These are phyloP conservation scores for Mola mola DNA, from an alignment of 2,113 vertebrate species.

Conservation along the genomic window DNA sequence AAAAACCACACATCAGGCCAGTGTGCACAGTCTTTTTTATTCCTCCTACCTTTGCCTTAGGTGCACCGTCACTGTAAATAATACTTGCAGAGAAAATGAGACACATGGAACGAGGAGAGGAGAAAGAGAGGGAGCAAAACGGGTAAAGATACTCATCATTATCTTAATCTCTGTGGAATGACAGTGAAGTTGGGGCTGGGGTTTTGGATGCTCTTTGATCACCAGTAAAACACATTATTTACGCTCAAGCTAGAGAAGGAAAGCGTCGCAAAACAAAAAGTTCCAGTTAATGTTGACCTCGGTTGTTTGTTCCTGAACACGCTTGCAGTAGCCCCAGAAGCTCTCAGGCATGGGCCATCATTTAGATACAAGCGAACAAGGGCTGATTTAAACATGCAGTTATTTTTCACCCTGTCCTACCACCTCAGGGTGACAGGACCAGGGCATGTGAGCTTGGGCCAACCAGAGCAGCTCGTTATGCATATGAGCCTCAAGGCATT, in stretches of 20 bases:
- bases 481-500: conserved; percentile 71
- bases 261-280: conserved; percentile 16
- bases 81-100: conserved; percentile 35
- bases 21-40: conserved; percentile 21
- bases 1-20: conserved; percentile 64
- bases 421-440: conserved; percentile 74
- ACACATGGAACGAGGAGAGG: background rate
- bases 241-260: background rate
- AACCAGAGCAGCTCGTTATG: conserved; percentile 78
- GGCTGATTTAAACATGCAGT: conserved; percentile 73
- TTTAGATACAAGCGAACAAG: conserved; percentile 70
- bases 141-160: conserved; percentile 18
- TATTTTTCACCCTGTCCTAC: conserved; percentile 71
- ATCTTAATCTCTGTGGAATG: conserved; percentile 13
- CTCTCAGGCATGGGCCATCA: conserved; percentile 57
- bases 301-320: conserved; percentile 53
- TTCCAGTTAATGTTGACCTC: conserved; percentile 27
- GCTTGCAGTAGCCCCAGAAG: conserved; percentile 45
- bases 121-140: background rate
- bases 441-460: conserved; percentile 78
- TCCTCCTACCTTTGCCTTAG: conserved; percentile 25
- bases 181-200: background rate
- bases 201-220: conserved; percentile 14
- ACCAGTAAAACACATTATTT: conserved; percentile 9
- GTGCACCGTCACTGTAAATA: conserved; percentile 38